These are phyloP conservation scores for Papilio aristodemus DNA, from an alignment of 1,140 invertebrate genomes.

Conservation along the genomic window DNA sequence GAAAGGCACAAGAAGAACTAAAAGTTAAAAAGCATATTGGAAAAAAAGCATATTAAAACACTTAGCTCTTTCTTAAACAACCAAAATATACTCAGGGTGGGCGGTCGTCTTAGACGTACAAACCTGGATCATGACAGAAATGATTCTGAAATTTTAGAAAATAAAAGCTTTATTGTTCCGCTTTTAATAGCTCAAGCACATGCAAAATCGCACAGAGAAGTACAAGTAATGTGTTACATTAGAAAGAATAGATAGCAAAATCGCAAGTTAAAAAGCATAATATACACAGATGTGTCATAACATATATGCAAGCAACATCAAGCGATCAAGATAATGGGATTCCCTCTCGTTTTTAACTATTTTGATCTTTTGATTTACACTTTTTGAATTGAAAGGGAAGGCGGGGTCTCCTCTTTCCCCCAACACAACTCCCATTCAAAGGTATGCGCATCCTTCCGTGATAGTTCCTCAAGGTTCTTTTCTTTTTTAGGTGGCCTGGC, in stretches of 20 bases:
- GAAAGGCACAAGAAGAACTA: slow-evolving; percentile 6
- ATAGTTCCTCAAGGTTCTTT: too few species aligned
- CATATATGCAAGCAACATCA: neutral
- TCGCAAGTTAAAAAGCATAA: too few species aligned
- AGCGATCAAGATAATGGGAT: neutral
- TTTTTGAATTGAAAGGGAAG: too few species aligned
- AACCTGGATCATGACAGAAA: neutral
- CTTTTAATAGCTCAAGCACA: neutral
- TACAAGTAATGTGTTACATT: neutral
- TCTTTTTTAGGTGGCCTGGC: too few species aligned
- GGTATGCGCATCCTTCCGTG: too few species aligned
- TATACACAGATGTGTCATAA: neutral
- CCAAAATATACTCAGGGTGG: neutral
- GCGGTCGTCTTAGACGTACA: neutral
- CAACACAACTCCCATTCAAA: too few species aligned
- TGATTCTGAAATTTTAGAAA: neutral
- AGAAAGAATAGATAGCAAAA: neutral
- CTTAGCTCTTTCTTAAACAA: slow-evolving; percentile 17
- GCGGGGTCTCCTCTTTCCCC: too few species aligned
- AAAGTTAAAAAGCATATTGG: slow-evolving; percentile 34
- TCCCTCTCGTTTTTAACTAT: too few species aligned
- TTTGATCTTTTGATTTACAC: too few species aligned
- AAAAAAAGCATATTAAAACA: too few species aligned
- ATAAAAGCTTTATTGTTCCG: too few species aligned
- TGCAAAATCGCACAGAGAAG: neutral